These are phyloP conservation scores for Acestrorhynchus altus DNA, from an alignment of 2,797 vertebrate species.

Conservation along the genomic window DNA sequence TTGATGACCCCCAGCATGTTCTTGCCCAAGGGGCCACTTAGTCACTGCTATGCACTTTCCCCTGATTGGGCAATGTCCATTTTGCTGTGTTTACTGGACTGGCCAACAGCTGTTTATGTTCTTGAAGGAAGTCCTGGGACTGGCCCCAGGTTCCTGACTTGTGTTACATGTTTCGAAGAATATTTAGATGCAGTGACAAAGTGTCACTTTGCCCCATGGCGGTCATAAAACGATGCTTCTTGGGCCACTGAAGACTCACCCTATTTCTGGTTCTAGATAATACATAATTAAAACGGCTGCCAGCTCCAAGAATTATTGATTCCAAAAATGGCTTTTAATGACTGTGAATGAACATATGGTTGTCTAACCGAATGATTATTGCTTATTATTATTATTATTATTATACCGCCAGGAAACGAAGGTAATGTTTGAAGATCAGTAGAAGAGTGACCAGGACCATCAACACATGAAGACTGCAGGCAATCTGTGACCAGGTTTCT, in stretches of 20 bases:
- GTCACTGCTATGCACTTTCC: too few relatives aligned
- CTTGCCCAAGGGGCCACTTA: too few relatives aligned
- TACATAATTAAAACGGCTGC: constrained; percentile 2
- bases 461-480: background rate
- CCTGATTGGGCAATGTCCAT: too few relatives aligned
- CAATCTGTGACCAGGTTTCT: background rate
- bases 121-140: too few relatives aligned
- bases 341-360: background rate
- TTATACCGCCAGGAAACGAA: background rate
- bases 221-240: too few relatives aligned
- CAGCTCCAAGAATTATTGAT: background rate
- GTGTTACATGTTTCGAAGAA: too few relatives aligned
- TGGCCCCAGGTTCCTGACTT: too few relatives aligned
- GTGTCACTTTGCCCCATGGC: too few relatives aligned
- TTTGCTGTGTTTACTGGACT: too few relatives aligned
- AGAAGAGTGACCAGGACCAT: background rate
- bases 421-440: background rate
- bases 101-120: too few relatives aligned
- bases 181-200: too few relatives aligned
- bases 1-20: too few relatives aligned
- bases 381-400: background rate
- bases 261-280: background rate
- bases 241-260: background rate
- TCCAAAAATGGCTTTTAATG: background rate
- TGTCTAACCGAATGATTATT: background rate